phyloP scores from a whole-genome alignment of 2,113 vertebrate genomes.

The Salvelinus fontinalis region DNA sequence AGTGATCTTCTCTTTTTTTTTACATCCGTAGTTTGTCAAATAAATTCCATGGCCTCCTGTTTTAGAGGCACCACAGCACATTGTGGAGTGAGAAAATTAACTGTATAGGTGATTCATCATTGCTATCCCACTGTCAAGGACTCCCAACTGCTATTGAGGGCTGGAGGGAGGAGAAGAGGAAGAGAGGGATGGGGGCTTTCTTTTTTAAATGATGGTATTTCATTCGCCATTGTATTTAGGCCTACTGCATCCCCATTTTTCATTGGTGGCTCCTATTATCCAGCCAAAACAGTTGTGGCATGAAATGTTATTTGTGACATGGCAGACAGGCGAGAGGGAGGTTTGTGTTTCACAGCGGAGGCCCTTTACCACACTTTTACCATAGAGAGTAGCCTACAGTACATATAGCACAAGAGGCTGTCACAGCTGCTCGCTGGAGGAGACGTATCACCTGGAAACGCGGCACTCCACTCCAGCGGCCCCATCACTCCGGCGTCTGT shows the following conservation, averaged over 20 bases:
- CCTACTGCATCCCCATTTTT: constrained; percentile 91
- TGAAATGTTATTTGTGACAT: constrained; percentile 99
- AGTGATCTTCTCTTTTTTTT: constrained; percentile 86
- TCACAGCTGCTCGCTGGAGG: constrained; percentile 92
- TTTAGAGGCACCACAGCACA: constrained; percentile 96
- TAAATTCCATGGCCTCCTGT: constrained; percentile 97
- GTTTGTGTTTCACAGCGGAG: constrained; percentile 85
- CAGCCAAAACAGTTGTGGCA: constrained; percentile 96
- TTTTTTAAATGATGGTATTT: constrained; percentile 99
- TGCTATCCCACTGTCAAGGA: constrained; percentile 99
- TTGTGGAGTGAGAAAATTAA: constrained; percentile 99
- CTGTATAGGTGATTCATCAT: constrained; percentile 99
- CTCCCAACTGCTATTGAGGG: constrained; percentile 96
- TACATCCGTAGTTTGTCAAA: constrained; percentile 99
- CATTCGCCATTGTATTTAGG: constrained; percentile 97
- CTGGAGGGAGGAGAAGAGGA: constrained; percentile 58
- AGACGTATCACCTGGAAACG: constrained; percentile 99
- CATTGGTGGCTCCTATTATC: constrained; percentile 99
- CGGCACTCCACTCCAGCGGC: constrained; percentile 90
- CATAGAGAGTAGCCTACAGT: constrained; percentile 38
- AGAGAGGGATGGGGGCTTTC: constrained; percentile 69
- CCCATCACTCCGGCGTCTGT: constrained; percentile 97
- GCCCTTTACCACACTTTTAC: constrained; percentile 76
- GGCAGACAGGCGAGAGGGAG: constrained; percentile 84
- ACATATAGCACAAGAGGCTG: constrained; percentile 90